Base-by-base conservation (phyloP, 2,888 invertebrate genomes). In the Drosophila neotestacea region DNA sequence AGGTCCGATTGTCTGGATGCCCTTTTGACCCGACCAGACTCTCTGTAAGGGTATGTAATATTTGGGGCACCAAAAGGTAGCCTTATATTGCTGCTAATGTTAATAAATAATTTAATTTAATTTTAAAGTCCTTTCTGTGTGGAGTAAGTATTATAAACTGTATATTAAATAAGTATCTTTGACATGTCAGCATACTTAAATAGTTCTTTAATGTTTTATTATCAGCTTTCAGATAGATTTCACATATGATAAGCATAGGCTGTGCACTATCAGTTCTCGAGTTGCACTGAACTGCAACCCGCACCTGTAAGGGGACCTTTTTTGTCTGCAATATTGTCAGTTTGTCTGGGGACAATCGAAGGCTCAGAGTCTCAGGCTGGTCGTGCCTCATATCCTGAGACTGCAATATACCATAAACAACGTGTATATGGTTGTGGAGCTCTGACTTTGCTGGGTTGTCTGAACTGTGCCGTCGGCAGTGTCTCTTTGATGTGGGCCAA, bases 401-500 rank as follows among this genome's bases (percentile, higher is more conserved):
- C 51, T 54, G 66, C 56, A 42, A 47, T 60, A 63, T 11, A 86
- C 78, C 88, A 89, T 89, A 88, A 85, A 85, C 77, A 88, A 85
- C 77, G 67, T 69, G 70, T 59, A 67, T 79, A 62, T 71, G 75
- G 70, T 58, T 66, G 36, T 55, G 65, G 48, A 13, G 47, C 46
- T 56, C 7, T 32, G 41, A 41, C 27, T 32, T 13, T 30, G 16
- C 42, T 42, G 42, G 42, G 30, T 48, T 67, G 60, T 63, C 48
- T 59, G 60, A 63, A 48, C 71, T 82, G 70, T 48, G 78, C 72
- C 82, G 79, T 76, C 90, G 85, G 89, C 88, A 66, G 55, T 72
- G 75, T 60, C 73, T 48, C 85, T 86, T 86, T 86, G 85, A 90
- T 85, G 89, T 86, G 65, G 74, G 70, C 77, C 88, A 90, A 85